Percentiles rank a stretch among this genome's conserved stretches.
Conservation (phyloP, 1,140 invertebrate species). For the Heliothis virescens region DNA sequence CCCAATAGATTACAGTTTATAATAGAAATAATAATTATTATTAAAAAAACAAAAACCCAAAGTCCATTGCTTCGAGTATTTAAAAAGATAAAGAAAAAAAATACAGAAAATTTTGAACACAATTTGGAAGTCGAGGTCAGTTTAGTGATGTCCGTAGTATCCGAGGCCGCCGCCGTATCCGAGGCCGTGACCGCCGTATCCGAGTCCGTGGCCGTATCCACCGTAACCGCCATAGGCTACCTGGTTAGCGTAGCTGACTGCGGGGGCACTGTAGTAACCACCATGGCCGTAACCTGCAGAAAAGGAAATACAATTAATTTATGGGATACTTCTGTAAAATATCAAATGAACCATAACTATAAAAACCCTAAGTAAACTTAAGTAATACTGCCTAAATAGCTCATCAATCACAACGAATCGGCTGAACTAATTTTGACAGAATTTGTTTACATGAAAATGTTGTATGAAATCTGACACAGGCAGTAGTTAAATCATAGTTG, state of each 20-base stretch:
- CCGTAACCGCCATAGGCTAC: conserved; percentile 55
- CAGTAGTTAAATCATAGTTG: too few relatives aligned
- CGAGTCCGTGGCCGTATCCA: conserved; percentile 61
- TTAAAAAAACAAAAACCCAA: background rate
- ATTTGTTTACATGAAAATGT: too few relatives aligned
- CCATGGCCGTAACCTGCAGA: conserved; percentile 40
- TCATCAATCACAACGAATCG: background rate
- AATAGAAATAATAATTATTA: background rate
- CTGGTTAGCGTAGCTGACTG: conserved; percentile 46
- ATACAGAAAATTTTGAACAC: conserved; percentile 8
- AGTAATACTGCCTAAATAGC: too few relatives aligned
- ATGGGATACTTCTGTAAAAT: too few relatives aligned
- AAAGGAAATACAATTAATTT: background rate
- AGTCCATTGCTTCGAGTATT: conserved; percentile 44
- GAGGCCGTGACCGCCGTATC: conserved; percentile 57
- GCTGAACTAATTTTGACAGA: background rate
- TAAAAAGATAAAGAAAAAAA: conserved; percentile 34
- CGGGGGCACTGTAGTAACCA: conserved; percentile 43
- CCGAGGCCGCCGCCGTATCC: conserved; percentile 59
- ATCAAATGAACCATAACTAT: too few relatives aligned
- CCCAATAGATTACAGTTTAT: conserved; percentile 21
- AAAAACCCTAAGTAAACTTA: too few relatives aligned
- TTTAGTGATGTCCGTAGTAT: conserved; percentile 70
- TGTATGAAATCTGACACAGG: too few relatives aligned
- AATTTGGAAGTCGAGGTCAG: conserved; percentile 21